A percentile compares a stretch with the other conserved stretches of the same genome.
Conservation (phyloP, 2,888 invertebrate genomes). For the Danaus chrysippus region DNA sequence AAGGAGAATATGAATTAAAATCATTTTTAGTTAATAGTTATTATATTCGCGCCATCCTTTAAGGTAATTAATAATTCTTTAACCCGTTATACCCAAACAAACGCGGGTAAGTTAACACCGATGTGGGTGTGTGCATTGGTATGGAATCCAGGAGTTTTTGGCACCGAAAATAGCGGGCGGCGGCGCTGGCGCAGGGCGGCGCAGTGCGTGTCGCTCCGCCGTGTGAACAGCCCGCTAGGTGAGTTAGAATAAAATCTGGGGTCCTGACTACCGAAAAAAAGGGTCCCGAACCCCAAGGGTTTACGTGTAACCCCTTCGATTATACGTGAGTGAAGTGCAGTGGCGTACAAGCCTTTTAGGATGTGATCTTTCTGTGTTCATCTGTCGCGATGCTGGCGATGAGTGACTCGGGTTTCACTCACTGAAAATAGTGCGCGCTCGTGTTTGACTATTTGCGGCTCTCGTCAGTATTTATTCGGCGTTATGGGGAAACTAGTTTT, state of each 20-base stretch:
- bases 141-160: constrained; percentile 76
- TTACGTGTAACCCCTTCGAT: constrained; percentile 24
- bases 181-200: constrained; percentile 57
- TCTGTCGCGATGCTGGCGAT: constrained; percentile 24
- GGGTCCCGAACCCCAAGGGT: constrained; percentile 35
- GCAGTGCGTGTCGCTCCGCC: constrained; percentile 79
- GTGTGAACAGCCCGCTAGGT: constrained; percentile 76
- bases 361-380: constrained; percentile 25
- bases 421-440: constrained; percentile 73
- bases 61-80: constrained; percentile 10
- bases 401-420: constrained; percentile 75
- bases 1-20: too few relatives aligned
- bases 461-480: constrained; percentile 74
- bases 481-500: constrained; percentile 73
- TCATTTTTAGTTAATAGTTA: too few relatives aligned
- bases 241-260: constrained; percentile 45
- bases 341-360: constrained; percentile 48
- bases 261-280: background rate
- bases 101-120: constrained; percentile 24
- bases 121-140: constrained; percentile 61
- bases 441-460: constrained; percentile 75
- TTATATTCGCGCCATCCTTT: background rate
- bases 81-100: constrained; percentile 25
- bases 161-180: constrained; percentile 75
- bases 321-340: constrained; percentile 39